Percentiles rank a stretch among this genome's conserved stretches.
phyloP scores from a whole-genome alignment of 1,140 invertebrate genomes.

The Scaptomyza montana region DNA sequence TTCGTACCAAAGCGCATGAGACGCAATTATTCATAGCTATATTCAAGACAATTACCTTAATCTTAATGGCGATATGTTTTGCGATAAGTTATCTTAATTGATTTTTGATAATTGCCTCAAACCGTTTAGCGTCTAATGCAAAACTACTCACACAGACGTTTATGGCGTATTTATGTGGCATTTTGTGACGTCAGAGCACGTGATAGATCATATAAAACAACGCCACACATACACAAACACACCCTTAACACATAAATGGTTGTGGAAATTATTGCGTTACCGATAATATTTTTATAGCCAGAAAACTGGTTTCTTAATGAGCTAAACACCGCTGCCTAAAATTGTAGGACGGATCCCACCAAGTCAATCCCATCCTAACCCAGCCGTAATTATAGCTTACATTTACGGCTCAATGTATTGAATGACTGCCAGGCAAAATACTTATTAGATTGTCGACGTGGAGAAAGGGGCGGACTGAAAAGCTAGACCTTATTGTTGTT shows the following conservation, averaged over 20 bases:
- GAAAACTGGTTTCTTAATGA: constrained; percentile 76
- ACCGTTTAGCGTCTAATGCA: constrained; percentile 42
- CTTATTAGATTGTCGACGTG: constrained; percentile 13
- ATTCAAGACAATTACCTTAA: constrained; percentile 66
- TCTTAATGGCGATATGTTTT: constrained; percentile 60
- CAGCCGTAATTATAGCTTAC: constrained; percentile 36
- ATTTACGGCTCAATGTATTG: constrained; percentile 12
- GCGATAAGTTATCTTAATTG: constrained; percentile 76
- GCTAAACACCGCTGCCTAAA: constrained; percentile 24
- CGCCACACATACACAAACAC: constrained; percentile 25
- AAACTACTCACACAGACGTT: constrained; percentile 37
- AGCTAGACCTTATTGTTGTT: constrained; percentile 21
- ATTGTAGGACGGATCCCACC: not conserved
- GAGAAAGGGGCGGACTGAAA: not conserved
- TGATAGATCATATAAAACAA: constrained; percentile 72
- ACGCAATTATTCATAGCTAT: constrained; percentile 46
- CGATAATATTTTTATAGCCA: constrained; percentile 74
- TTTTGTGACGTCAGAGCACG: constrained; percentile 71
- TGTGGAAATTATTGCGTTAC: constrained; percentile 56
- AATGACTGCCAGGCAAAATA: not conserved
- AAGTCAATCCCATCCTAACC: constrained; percentile 33
- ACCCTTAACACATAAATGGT: constrained; percentile 41
- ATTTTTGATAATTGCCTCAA: constrained; percentile 62
- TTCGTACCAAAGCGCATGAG: not conserved
- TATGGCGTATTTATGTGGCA: too few relatives aligned